Conservation (phyloP, 2,888 invertebrate species). For the Leptopilina drosophilae region DNA sequence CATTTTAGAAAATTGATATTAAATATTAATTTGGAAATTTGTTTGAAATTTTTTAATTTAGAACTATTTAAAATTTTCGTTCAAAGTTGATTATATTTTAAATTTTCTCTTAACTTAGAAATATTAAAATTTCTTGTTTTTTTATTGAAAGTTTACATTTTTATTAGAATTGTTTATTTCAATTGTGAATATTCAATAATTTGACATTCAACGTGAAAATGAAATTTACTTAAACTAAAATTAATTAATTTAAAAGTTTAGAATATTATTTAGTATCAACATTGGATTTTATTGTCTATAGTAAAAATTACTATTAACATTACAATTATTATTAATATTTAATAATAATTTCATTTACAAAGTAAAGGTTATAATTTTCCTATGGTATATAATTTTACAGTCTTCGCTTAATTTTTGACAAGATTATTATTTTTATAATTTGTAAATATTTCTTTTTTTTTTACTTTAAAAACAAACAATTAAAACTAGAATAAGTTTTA, state of each 20-base stretch:
- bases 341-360: not conserved
- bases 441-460: constrained; percentile 33
- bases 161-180: too few relatives aligned
- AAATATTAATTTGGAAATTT: not conserved
- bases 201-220: too few relatives aligned
- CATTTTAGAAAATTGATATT: not conserved
- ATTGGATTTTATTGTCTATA: too few relatives aligned
- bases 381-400: not conserved
- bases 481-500: constrained; percentile 26
- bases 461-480: not conserved
- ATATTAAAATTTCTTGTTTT: not conserved
- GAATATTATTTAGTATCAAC: too few relatives aligned
- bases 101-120: not conserved
- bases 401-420: not conserved
- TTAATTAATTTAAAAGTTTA: too few relatives aligned
- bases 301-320: not conserved
- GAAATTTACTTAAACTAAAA: too few relatives aligned
- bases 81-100: too few relatives aligned
- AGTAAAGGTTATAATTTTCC: not conserved
- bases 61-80: too few relatives aligned
- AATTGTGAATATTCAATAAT: too few relatives aligned
- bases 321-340: not conserved
- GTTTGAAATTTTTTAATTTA: not conserved
- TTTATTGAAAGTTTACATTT: too few relatives aligned
- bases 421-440: not conserved